Evolutionary conservation across 1,140 invertebrate species (phyloP).

Genomic region (Tribolium madens): DNA sequence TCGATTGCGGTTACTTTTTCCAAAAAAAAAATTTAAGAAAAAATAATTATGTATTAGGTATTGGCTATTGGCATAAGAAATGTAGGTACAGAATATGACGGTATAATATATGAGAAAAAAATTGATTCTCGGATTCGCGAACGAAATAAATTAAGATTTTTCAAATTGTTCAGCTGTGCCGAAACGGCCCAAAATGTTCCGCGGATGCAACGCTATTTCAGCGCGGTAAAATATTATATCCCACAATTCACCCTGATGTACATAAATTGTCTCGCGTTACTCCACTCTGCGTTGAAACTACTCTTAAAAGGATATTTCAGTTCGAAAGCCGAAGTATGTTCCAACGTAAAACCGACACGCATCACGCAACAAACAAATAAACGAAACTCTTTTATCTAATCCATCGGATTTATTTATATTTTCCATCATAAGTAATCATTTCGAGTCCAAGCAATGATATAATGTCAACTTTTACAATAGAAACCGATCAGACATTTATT

Average conservation of each 20-base stretch:
- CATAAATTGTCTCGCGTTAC: slow-evolving; percentile 31
- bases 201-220: background rate
- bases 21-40: slow-evolving; percentile 4
- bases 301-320: slow-evolving; percentile 33
- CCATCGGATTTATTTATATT: slow-evolving; percentile 28
- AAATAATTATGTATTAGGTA: no score
- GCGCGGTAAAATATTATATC: slow-evolving; percentile 32
- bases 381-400: slow-evolving; percentile 19
- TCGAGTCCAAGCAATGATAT: background rate
- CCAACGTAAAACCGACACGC: slow-evolving; percentile 14
- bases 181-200: slow-evolving; percentile 5
- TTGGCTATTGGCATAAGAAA: no score
- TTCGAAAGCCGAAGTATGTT: slow-evolving; percentile 23
- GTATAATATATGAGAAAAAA: slow-evolving; percentile 17
- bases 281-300: slow-evolving; percentile 17
- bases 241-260: slow-evolving; percentile 31
- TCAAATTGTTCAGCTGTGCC: slow-evolving; percentile 6
- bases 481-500: background rate
- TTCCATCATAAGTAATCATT: slow-evolving; percentile 20
- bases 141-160: slow-evolving; percentile 9
- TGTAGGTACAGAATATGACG: background rate
- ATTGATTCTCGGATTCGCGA: background rate
- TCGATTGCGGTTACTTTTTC: slow-evolving; percentile 45
- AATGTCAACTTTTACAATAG: background rate
- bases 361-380: slow-evolving; percentile 34